Evolutionary conservation across 2,113 vertebrate genomes (phyloP), one percentile per base, ranked within the genome.

Genomic region (Orientallactaga bullata): DNA sequence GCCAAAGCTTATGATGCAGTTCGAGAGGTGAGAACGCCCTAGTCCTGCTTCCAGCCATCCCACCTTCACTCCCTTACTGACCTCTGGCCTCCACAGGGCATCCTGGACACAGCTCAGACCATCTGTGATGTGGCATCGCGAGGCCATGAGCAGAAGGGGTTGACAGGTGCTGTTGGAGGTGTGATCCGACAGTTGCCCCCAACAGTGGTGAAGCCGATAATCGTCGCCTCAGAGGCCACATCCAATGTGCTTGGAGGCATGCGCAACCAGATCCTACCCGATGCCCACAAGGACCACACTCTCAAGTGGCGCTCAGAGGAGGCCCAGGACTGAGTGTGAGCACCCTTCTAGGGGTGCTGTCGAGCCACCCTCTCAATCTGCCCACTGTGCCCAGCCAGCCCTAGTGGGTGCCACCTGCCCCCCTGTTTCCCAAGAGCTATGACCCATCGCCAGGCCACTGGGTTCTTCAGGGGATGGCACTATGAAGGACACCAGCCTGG

Each of bases 141-240:
- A 0, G 99, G 99, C 39, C 99, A 99, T 1, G 99, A 99, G 93
- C 99, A 99, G 97, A 99, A 99, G 95, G 99, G 99, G 85, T 97
- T 99, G 95, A 99, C 99, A 0, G 99, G 99, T 0, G 99, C 99
- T 0, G 99, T 99, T 61, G 99, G 99, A 0, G 99, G 99, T 0
- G 99, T 99, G 96, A 98, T 99, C 96, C 98, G 99, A n/a, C 99
- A 99, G 97, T 99, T 99, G 95, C 99, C 99, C 0, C 99, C 99
- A 23, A 99, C 99, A 0, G 99, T 99, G 82, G 99, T 99, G 89
- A 98, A 98, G 96, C 99, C 99, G 0, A 97, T 99, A 79, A 99
- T 99, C 28, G 98, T 99, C 85, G 99, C 99, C 73, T 99, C 99
- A 0, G 99, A 99, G 95, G 99, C 99, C 88, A 99, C 99, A 0